These are phyloP conservation scores for Caenorhabditis japonica DNA, from an alignment of 2,888 invertebrate genomes.

Conservation along the genomic window DNA sequence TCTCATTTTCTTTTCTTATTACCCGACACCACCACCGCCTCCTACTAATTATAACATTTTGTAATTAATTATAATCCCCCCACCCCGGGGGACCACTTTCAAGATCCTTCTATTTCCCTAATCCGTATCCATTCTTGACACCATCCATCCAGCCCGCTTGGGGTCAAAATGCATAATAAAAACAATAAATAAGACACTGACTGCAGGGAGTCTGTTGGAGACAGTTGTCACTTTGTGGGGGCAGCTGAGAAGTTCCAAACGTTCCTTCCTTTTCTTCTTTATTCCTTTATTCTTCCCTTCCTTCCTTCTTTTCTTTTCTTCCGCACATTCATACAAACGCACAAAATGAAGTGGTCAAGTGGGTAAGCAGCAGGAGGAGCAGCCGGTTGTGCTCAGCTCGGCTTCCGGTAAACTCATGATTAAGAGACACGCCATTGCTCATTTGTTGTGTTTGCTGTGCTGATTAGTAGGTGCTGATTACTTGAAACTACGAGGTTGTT, in stretches of 20 bases:
- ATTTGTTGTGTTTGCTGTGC: neutral
- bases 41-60: no score
- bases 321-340: conserved; percentile 2
- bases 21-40: no score
- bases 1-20: neutral
- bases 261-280: neutral
- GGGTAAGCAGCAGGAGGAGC: conserved; percentile 2
- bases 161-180: conserved; percentile 18
- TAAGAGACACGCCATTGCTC: conserved; percentile 18
- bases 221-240: conserved; percentile 17
- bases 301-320: conserved; percentile 12
- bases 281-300: conserved; percentile 3
- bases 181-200: conserved; percentile 21
- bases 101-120: no score
- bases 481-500: no score
- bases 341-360: conserved; percentile 39
- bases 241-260: neutral
- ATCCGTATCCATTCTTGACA: neutral
- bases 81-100: no score
- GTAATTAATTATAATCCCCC: no score
- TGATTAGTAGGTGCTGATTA: neutral
- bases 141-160: neutral
- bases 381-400: conserved; percentile 14
- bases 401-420: conserved; percentile 44
- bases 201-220: neutral